Percentiles rank a stretch among this genome's conserved stretches.
Conservation (phyloP, 2,113 vertebrate species). For the Aramus guarauna region DNA sequence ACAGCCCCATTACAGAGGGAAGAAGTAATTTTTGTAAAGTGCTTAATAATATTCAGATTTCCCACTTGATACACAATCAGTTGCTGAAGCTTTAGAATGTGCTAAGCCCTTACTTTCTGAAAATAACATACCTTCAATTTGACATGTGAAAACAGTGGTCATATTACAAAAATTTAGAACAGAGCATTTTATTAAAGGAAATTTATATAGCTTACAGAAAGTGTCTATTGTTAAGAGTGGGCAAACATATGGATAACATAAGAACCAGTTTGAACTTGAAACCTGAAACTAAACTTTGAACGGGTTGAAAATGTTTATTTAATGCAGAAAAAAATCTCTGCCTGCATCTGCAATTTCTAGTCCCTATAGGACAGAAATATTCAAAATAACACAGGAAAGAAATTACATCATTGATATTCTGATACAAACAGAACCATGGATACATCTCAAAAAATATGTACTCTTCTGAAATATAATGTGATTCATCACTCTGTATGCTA, state of each 20-base stretch:
- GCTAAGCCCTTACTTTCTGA: background rate
- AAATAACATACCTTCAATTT: background rate
- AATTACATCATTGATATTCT: background rate
- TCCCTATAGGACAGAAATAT: background rate
- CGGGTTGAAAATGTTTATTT: conserved; percentile 24
- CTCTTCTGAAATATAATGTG: background rate
- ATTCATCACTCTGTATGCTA: background rate
- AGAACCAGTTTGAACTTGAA: background rate
- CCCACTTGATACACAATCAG: background rate
- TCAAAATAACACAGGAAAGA: background rate
- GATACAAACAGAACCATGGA: background rate
- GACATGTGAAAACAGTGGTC: background rate
- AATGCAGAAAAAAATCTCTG: background rate
- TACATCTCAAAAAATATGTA: background rate
- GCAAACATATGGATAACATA: conserved; percentile 28
- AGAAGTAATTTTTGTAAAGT: background rate
- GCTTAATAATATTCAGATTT: background rate
- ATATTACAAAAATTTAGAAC: background rate
- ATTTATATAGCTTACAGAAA: background rate
- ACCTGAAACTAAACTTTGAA: background rate
- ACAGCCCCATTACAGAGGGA: background rate
- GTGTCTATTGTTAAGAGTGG: background rate
- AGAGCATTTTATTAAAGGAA: background rate
- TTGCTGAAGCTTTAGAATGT: background rate
- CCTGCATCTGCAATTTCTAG: conserved; percentile 8